phyloP scores from a whole-genome alignment of 2,888 invertebrate species.

The Pyrrhia umbra region DNA sequence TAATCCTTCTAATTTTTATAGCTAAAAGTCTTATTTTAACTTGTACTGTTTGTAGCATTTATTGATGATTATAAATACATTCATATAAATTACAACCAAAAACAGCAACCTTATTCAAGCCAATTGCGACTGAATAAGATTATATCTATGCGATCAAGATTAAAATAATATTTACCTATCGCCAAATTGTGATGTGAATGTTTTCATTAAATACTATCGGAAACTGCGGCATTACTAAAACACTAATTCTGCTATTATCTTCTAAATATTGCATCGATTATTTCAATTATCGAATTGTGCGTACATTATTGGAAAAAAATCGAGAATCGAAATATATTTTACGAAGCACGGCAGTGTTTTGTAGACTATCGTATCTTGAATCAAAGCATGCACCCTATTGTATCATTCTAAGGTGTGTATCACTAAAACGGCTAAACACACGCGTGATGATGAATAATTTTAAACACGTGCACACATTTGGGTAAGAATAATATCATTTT shows the following conservation, averaged over 20 bases:
- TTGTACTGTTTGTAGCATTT: constrained; percentile 34
- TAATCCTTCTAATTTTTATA: constrained; percentile 9
- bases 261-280: background rate
- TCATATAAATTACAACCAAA: background rate
- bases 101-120: background rate
- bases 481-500: constrained; percentile 11
- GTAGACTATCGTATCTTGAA: background rate
- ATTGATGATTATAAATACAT: background rate
- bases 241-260: background rate
- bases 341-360: background rate
- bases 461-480: constrained; percentile 42
- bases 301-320: background rate
- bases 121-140: background rate
- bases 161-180: background rate
- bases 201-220: background rate
- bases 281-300: background rate
- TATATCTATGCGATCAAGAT: background rate
- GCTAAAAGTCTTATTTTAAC: constrained; percentile 35
- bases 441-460: constrained; percentile 25
- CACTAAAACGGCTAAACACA: constrained; percentile 25
- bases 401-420: constrained; percentile 1
- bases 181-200: background rate
- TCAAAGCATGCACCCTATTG: background rate
- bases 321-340: background rate
- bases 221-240: background rate